Evolutionary conservation across 2,797 vertebrate species (phyloP).

Genomic region (Vireo griseus): DNA sequence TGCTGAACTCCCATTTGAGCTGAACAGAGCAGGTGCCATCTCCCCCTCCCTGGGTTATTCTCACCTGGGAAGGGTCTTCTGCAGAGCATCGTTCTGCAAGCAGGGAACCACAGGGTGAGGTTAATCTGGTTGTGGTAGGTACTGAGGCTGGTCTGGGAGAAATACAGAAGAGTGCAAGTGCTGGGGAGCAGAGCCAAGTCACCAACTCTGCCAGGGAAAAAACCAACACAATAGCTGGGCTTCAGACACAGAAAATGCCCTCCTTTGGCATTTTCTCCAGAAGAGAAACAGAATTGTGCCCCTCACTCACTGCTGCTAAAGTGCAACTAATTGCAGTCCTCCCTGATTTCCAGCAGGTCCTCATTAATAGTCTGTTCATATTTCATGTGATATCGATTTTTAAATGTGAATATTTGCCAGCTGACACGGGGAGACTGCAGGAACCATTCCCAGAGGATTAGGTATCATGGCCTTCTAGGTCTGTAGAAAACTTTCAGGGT

Average conservation of each 20-base stretch:
- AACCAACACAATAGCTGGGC: not conserved
- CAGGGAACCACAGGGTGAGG: not conserved
- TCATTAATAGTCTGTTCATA: slow-evolving; percentile 26
- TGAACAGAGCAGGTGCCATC: not conserved
- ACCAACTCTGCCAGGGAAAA: not conserved
- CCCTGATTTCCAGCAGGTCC: slow-evolving; percentile 17
- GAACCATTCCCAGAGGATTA: not conserved
- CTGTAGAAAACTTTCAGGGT: not conserved
- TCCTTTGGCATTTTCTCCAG: not conserved
- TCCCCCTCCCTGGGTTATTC: not conserved
- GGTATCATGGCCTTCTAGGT: not conserved
- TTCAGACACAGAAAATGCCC: not conserved
- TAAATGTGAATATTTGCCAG: not conserved
- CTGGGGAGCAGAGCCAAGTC: not conserved
- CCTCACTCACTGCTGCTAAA: not conserved
- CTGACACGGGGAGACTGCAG: not conserved
- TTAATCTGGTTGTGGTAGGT: not conserved
- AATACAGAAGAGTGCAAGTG: not conserved
- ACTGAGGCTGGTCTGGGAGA: not conserved
- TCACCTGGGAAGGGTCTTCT: not conserved
- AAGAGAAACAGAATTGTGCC: not conserved
- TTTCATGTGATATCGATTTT: slow-evolving; percentile 33
- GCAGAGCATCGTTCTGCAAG: not conserved
- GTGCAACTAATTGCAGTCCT: slow-evolving; percentile 8
- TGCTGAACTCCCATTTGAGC: not conserved